phyloP scores from a whole-genome alignment of 2,113 vertebrate species.

The Nothoprocta perdicaria region DNA sequence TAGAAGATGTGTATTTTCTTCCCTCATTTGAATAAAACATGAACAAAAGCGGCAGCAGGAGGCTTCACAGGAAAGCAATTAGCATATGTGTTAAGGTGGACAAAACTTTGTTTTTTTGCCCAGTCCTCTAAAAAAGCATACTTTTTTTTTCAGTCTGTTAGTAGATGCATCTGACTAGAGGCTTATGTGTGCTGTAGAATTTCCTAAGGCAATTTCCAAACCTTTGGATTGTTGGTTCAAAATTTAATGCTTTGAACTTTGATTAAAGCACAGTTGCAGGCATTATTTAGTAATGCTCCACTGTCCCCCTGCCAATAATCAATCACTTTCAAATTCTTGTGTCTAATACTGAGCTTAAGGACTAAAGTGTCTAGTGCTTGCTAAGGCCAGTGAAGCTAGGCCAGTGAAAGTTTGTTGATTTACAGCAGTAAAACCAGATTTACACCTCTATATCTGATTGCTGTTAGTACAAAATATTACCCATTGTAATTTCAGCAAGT shows the following conservation, averaged over 20 bases:
- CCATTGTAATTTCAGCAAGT: background rate
- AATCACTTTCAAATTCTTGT: background rate
- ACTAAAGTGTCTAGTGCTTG: background rate
- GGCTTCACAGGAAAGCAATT: background rate
- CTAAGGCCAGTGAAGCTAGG: background rate
- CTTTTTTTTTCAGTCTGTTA: background rate
- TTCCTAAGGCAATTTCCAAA: background rate
- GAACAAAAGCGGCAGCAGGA: background rate
- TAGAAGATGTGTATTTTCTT: fast-evolving
- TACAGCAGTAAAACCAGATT: background rate
- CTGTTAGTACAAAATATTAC: background rate
- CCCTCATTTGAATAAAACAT: background rate
- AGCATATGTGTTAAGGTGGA: background rate
- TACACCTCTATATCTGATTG: background rate
- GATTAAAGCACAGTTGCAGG: background rate
- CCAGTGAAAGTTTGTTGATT: background rate
- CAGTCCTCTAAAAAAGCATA: background rate
- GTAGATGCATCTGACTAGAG: background rate
- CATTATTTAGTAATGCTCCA: background rate
- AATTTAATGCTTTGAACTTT: background rate
- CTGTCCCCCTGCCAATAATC: background rate
- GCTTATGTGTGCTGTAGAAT: background rate
- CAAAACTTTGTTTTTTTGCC: background rate
- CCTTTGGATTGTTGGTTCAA: background rate
- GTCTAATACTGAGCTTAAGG: background rate